Base-by-base conservation (phyloP, 2,888 invertebrate species). In the Drosophila multiciliata region DNA sequence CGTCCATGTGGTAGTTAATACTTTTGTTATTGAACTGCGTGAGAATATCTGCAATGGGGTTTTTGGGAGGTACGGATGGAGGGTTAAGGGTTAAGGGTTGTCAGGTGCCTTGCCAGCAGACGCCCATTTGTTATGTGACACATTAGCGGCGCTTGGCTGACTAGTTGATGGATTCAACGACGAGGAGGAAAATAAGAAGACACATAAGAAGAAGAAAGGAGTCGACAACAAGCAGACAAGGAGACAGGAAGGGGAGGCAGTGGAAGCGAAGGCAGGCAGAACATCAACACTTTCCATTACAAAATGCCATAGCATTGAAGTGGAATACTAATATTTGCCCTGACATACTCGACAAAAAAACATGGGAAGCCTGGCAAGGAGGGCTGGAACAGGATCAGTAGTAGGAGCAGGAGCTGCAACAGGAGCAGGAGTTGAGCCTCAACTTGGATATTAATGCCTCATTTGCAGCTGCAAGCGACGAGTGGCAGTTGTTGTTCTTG, bases 371-470 rank as follows among this genome's bases (percentile, higher is more conserved):
- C 81, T 67, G 73, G 59, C 71, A 36, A 54, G 23, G 26, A 54
- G n/a, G 3, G 29, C 50, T 50, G 50, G 29, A 32, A 26, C 29
- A n/a, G 26, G n/a, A 15, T 15, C 8, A 45, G 23, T 8, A 45
- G 8, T n/a, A 36, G 36, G 36, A 54, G 26, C 11, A 33, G 33
- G 52, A 53, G 23, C 45, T 35, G 53, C 53, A 35, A 20, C 15
- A n/a, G 20, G 15, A 53, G 33, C 32, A 67, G 70, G 66, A 70
- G 66, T 63, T 52, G 52, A 20, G 78, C 52, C 73, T 69, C 71
- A 73, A 49, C 64, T 71, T 66, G 80, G 79, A 88, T 90, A 91
- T 90, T 91, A 91, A 91, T 90, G 91, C 91, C 90, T 91, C 89
- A 90, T 90, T 90, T 90, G 85, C 70, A 82, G 85, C 77, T 87